Evolutionary conservation across 2,113 vertebrate species (phyloP), one percentile per base, ranked within the genome.

Genomic region (Chamaetylas fuelleborni): DNA sequence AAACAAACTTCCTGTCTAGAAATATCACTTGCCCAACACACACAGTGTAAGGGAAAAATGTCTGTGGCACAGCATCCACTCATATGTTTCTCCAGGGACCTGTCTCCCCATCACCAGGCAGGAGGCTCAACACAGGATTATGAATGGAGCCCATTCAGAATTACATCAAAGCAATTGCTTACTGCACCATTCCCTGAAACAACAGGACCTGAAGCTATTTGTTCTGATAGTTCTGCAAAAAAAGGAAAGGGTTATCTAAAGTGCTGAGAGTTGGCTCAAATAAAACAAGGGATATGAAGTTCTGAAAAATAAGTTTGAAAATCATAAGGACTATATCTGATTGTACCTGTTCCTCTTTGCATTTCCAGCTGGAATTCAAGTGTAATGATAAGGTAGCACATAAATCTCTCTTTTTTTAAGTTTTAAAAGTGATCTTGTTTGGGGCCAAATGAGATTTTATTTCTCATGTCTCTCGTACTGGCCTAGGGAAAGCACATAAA

Each of bases 331-430:
- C 29, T 51, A 12, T 25, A 4, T 47, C 38, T 36, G 43, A 77
- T 51, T 78, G 29, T 34, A 33, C 40, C 61, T 88, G 5, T 20
- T 92, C 18, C 20, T 80, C 77, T 50, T 62, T 71, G 40, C 12
- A 74, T 84, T 95, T 74, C 65, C 43, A 67, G 28, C 7, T 73
- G 76, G 38, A 90, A 81, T 85, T 78, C 57, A 91, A 56, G 12
- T 8, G 3, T 28, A 48, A 81, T 9, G 11, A 85, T 24, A 86
- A 58, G 12, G 42, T 23, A 89, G n/a, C 19, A 85, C 45, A 70
- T 43, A 71, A 81, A 78, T 65, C 7, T 74, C 34, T 54, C 53
- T 8, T 51, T 48, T 80, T 86, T 84, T n/a, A 48, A n/a, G 22
- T 84, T 71, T 64, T 60, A 14, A 34, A 79, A 78, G 4, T 38